phyloP scores from a whole-genome alignment of 2,113 vertebrate genomes.

The Clupea harengus region DNA sequence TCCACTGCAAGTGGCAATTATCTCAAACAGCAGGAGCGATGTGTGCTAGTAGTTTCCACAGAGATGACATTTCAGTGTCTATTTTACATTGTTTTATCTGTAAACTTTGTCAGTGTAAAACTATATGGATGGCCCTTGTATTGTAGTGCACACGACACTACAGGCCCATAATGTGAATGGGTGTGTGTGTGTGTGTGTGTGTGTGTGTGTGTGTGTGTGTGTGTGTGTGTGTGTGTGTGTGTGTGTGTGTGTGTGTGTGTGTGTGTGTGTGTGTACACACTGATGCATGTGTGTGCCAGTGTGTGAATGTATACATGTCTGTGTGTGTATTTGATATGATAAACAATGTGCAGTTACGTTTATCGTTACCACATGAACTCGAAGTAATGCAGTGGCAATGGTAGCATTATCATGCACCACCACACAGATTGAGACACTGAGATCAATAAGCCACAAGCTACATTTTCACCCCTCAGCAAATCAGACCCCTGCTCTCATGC shows the following conservation, averaged over 20 bases:
- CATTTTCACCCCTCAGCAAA: neutral
- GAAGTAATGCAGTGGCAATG: neutral
- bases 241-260: neutral
- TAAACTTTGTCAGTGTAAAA: no score
- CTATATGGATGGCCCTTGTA: no score
- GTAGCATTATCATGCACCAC: neutral
- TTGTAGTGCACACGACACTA: no score
- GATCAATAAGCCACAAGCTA: neutral
- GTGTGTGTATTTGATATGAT: neutral
- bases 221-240: neutral
- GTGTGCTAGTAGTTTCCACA: no score
- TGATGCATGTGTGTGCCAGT: neutral
- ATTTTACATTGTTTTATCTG: no score
- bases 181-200: neutral
- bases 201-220: neutral
- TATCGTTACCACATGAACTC: neutral
- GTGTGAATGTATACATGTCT: neutral
- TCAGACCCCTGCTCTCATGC: neutral
- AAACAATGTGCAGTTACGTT: neutral
- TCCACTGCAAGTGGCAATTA: no score
- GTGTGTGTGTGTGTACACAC: neutral
- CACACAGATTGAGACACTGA: neutral
- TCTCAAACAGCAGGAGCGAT: no score
- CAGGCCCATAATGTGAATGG: neutral
- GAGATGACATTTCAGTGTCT: no score